Evolutionary conservation across 2,888 invertebrate species (phyloP), one percentile per base, ranked within the genome.

Genomic region (Nomada goodeniana): DNA sequence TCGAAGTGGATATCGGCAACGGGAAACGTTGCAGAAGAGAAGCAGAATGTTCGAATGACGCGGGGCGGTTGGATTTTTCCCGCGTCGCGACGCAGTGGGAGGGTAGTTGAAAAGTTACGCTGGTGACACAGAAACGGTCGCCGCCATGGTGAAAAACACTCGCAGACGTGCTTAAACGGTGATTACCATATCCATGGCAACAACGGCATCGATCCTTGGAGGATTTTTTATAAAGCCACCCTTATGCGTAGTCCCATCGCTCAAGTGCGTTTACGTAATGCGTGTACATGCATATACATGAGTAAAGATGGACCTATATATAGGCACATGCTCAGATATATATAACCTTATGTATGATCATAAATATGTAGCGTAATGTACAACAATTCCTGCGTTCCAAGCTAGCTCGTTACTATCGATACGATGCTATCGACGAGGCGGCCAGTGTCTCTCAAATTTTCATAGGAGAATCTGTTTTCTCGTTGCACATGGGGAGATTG

Each of bases 161-260:
- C 76, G 75, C 83, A 81, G 76, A 76, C 78, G 69, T 76, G 65
- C 82, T 85, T 86, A 77, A 84, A 84, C 87, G 72, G 72, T 59
- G 85, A 86, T 86, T 76, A 81, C 86, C 79, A 87, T 87, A 87
- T 82, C 87, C 87, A 83, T 87, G 87, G 87, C 85, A 84, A 85
- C 87, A 77, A 77, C 87, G 65, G 73, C 87, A 87, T 85, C 83
- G 85, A 85, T 85, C 84, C 76, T 86, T 80, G 69, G 84, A 81
- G 84, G 80, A 88, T 87, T 87, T 87, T 71, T 87, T 87, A 86
- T 87, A 84, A 88, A 83, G 84, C 80, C 71, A 84, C 87, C 88
- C 84, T 84, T 88, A 86, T 78, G 87, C 86, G 87, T 83, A 82
- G 87, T 83, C 85, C 60, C 83, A 80, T 80, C 85, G 83, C 88